Evolutionary conservation across 1,140 invertebrate species (phyloP), one percentile per base, ranked within the genome.

Genomic region (Lineus longissimus): DNA sequence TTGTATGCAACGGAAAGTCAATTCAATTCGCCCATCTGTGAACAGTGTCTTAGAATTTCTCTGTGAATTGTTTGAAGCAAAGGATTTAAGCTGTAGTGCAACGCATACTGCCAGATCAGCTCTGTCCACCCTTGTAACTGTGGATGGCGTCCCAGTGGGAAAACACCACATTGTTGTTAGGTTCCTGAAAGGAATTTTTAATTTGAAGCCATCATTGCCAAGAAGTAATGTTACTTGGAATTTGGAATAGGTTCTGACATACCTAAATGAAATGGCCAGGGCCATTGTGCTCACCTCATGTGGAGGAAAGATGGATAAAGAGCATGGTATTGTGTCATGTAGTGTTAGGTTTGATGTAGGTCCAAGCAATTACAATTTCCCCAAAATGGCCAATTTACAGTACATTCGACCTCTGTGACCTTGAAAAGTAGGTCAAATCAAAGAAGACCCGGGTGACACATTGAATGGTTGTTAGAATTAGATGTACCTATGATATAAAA

Each of bases 11-110:
- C 23, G 29, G 7, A 6, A 23, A 13, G 30, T 17, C 23, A 25
- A 61, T 55, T 4, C 47, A n/a, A 7, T 23, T 22, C 15, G 11
- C 11, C 29, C 60, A 25, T 6, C n/a, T 27, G 45, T 61, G 17
- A 22, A n/a, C 25, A 2, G 2, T 55, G 60, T 61, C 2, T 55
- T 61, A 25, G 31, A 61, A 7, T 61, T 54, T 29, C 60, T 61
- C 2, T 6, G 4, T 29, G 4, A 9, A 29, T 13, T 61, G 45
- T 61, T 36, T 33, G 23, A 61, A n/a, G 31, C 13, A 62, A 2
- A 6, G 2, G 22, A 31, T 31, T 31, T 57, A 30, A 11, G 43
- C 4, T 61, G 55, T 27, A 55, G 43, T 23, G 17, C 25, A 15
- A 17, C 55, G 15, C 57, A 61, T 55, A 54, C 60, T 29, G 43